These are phyloP conservation scores for Phenacoccus solenopsis DNA, from an alignment of 1,140 invertebrate genomes.

Conservation along the genomic window DNA sequence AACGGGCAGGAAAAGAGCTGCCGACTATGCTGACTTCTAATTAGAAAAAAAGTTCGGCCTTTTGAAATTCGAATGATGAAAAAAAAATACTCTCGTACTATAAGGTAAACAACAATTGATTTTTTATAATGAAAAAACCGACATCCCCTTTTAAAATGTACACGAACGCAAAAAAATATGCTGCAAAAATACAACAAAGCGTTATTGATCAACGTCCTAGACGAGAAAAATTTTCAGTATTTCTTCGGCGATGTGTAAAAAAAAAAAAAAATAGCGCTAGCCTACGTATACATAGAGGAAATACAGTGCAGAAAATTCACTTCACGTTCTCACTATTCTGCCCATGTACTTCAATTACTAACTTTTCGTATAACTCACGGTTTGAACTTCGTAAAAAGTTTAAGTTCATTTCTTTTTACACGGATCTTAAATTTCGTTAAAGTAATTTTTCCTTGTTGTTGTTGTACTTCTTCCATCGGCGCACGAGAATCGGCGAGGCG, in stretches of 20 bases:
- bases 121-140: background rate
- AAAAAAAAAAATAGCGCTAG: background rate
- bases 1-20: too few species aligned
- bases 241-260: slow-evolving; percentile 9
- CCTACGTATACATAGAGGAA: background rate
- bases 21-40: background rate
- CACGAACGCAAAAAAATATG: background rate
- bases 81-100: background rate
- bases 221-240: slow-evolving; percentile 1
- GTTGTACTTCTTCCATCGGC: background rate
- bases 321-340: slow-evolving; percentile 13
- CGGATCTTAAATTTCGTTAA: slow-evolving; percentile 8
- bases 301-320: background rate
- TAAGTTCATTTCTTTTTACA: slow-evolving; percentile 11
- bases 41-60: background rate
- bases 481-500: too few species aligned
- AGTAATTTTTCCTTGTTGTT: slow-evolving; percentile 13
- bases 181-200: background rate
- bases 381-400: slow-evolving; percentile 6
- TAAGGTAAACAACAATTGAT: slow-evolving; percentile 2
- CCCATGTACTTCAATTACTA: slow-evolving; percentile 13
- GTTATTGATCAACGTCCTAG: background rate
- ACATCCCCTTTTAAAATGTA: background rate
- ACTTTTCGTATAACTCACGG: slow-evolving; percentile 15
- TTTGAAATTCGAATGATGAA: too few species aligned